A percentile compares a stretch with the other conserved stretches of the same genome.
These are phyloP conservation scores for Hydriomena furcata DNA, from an alignment of 2,888 invertebrate genomes.

Conservation along the genomic window DNA sequence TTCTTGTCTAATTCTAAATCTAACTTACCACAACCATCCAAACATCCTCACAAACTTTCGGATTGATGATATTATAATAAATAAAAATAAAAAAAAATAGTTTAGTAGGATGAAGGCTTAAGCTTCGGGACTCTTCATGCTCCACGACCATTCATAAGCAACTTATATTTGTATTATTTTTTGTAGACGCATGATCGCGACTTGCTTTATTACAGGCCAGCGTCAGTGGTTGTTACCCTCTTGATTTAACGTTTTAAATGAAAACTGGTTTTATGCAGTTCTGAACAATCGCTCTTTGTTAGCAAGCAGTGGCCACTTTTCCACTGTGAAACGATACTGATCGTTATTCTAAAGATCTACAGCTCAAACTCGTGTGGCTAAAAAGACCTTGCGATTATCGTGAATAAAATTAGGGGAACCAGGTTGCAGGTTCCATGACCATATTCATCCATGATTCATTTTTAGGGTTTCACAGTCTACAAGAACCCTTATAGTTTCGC, in stretches of 20 bases:
- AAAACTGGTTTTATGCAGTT: conserved; percentile 43
- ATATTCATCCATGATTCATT: conserved; percentile 19
- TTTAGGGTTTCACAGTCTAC: too few relatives aligned
- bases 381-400: conserved; percentile 3
- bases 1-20: too few relatives aligned
- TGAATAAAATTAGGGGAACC: conserved; percentile 35
- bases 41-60: too few relatives aligned
- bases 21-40: too few relatives aligned
- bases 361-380: conserved; percentile 5
- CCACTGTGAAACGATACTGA: neutral
- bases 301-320: conserved; percentile 14
- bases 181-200: neutral
- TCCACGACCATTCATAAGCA: too few relatives aligned
- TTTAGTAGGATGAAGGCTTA: too few relatives aligned
- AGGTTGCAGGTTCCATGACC: conserved; percentile 25
- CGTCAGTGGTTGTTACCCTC: conserved; percentile 36
- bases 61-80: too few relatives aligned
- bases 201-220: conserved; percentile 22
- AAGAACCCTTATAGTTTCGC: too few relatives aligned
- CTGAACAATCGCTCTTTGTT: conserved; percentile 35
- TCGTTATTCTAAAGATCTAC: neutral
- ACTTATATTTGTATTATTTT: too few relatives aligned
- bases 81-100: too few relatives aligned
- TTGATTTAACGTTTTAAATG: conserved; percentile 35
- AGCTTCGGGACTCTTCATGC: too few relatives aligned